Evolutionary conservation across 1,140 invertebrate genomes (phyloP), one percentile per base, ranked within the genome.

Genomic region (Lasaia peninsularis): DNA sequence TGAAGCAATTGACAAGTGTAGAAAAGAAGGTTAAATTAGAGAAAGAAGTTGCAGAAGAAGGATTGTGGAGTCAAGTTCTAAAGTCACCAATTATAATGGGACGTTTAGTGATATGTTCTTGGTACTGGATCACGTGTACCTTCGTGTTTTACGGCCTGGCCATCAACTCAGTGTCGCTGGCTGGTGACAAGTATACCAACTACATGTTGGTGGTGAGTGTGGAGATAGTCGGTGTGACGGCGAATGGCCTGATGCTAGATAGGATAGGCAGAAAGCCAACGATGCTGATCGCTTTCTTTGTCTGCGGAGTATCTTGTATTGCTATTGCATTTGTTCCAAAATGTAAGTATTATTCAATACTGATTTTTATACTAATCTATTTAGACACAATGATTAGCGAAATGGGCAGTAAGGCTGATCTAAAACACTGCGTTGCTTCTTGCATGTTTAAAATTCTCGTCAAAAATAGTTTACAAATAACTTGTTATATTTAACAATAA

Each of bases 111-210:
- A 86, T 81, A 21, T 88, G 85, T 35, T 86, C 85, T 0, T 88
- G 81, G 80, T 95, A 91, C 86, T 96, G 93, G 94, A 91, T 94
- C 8, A 93, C 93, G 0, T 93, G 93, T 64, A 92, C 93, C 0
- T 93, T 96, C 63, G 92, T 96, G 11, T 97, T 96, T 77, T 96
- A 96, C 69, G 96, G 95, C 0, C 78, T 97, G 5, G 94, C 94
- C 0, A 91, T 96, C 31, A 95, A 96, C 73, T 93, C 95, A 0
- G 94, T 94, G 9, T 91, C 93, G 18, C 84, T 96, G 28, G 92
- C 92, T 11, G 95, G 94, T 0, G 92, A 93, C 69, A 91, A 91
- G 65, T 95, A 95, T 76, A 84, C 92, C 9, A 94, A 94, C 76
- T 95, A 94, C 68, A 93, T 94, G 50, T 83, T 93, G 58, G 92